Evolutionary conservation across 2,888 invertebrate species (phyloP).

Genomic region (Ennomos fuscantarius): DNA sequence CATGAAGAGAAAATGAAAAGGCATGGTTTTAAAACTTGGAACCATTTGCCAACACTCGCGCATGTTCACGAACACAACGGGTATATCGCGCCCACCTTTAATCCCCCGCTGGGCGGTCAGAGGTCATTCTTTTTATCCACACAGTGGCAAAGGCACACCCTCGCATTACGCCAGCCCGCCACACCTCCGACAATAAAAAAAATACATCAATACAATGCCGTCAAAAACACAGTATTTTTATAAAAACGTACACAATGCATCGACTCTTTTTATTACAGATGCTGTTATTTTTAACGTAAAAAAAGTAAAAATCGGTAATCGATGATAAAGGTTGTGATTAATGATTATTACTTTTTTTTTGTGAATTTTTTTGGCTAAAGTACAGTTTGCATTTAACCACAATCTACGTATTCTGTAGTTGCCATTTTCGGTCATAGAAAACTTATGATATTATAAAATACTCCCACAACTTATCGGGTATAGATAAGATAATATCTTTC

Average conservation of each 20-base stretch:
- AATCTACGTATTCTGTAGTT: too few relatives aligned
- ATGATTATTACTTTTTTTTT: conserved; percentile 39
- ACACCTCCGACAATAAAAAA: conserved; percentile 65
- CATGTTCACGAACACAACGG: too few relatives aligned
- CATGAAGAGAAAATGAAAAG: too few relatives aligned
- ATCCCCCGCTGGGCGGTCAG: conserved; percentile 39
- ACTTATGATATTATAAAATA: too few relatives aligned
- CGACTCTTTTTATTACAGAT: conserved; percentile 24
- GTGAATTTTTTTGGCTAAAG: background rate
- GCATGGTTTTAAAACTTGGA: too few relatives aligned
- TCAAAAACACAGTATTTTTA: conserved; percentile 28
- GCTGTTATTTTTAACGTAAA: conserved; percentile 20
- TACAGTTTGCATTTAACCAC: background rate
- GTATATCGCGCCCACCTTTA: background rate
- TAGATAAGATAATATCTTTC: too few relatives aligned
- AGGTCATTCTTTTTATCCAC: conserved; percentile 46
- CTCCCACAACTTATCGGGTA: too few relatives aligned
- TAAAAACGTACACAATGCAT: conserved; percentile 32
- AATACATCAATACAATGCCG: conserved; percentile 57
- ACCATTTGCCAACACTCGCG: too few relatives aligned
- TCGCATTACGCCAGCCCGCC: conserved; percentile 51
- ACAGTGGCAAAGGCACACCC: conserved; percentile 51
- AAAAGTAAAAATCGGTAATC: conserved; percentile 19
- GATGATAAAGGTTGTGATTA: conserved; percentile 37
- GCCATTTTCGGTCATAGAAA: too few relatives aligned